Conservation (phyloP, 2,888 invertebrate species). For the Hofmannophila pseudospretella region DNA sequence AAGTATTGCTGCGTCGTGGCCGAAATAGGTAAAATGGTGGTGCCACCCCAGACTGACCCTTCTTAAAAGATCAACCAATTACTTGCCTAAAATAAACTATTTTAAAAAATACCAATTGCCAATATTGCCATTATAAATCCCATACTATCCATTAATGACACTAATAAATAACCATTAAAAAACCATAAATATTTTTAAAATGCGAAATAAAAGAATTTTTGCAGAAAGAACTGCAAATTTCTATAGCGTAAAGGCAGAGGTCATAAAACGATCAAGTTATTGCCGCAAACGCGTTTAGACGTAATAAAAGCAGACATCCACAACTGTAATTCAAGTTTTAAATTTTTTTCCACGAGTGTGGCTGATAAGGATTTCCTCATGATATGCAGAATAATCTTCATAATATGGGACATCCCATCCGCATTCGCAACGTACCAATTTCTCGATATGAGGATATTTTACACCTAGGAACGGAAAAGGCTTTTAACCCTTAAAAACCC, state of each 20-base stretch:
- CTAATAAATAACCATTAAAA: slow-evolving; percentile 27
- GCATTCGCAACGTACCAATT: too few relatives aligned
- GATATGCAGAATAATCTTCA: too few relatives aligned
- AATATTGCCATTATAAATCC: too few relatives aligned
- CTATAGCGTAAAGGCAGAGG: slow-evolving; percentile 35
- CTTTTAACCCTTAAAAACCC: too few relatives aligned
- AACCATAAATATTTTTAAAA: slow-evolving; percentile 27
- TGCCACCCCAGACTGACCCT: too few relatives aligned
- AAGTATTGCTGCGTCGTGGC: not conserved
- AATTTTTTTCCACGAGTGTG: slow-evolving; percentile 42
- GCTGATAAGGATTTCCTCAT: too few relatives aligned
- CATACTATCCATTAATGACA: not conserved
- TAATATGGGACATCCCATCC: too few relatives aligned
- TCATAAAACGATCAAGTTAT: slow-evolving; percentile 62
- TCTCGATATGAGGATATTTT: too few relatives aligned
- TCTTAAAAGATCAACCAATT: too few relatives aligned
- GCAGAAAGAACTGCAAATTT: slow-evolving; percentile 44
- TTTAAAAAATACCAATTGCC: too few relatives aligned
- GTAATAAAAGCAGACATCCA: slow-evolving; percentile 54
- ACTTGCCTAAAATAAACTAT: too few relatives aligned
- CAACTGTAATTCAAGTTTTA: slow-evolving; percentile 56
- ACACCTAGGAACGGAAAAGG: too few relatives aligned
- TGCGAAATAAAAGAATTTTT: slow-evolving; percentile 14
- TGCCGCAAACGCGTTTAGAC: slow-evolving; percentile 55
- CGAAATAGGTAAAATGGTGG: not conserved